Evolutionary conservation across 1,140 invertebrate species (phyloP).

Genomic region (Achroia grisella): DNA sequence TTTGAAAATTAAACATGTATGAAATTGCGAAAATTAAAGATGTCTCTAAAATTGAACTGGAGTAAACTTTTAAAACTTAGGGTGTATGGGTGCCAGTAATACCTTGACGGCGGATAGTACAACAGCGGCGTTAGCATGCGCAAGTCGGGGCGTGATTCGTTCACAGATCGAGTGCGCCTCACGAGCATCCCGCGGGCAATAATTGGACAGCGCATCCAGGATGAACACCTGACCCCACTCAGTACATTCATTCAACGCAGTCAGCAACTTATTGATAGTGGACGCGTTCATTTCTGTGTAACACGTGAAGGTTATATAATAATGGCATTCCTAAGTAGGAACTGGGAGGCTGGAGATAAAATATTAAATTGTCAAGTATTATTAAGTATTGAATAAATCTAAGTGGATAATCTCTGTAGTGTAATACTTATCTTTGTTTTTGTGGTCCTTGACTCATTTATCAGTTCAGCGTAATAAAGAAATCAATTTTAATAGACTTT

Average conservation of each 20-base stretch:
- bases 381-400: too few species aligned
- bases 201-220: slow-evolving; percentile 97
- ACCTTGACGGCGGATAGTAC: slow-evolving; percentile 99
- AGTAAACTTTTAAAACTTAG: too few species aligned
- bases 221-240: slow-evolving; percentile 99
- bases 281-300: slow-evolving; percentile 94
- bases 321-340: background rate
- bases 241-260: slow-evolving; percentile 98
- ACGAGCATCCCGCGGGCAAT: slow-evolving; percentile 96
- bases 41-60: too few species aligned
- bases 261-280: slow-evolving; percentile 98
- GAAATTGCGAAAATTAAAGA: too few species aligned
- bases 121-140: slow-evolving; percentile 99
- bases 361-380: too few species aligned
- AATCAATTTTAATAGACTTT: too few species aligned
- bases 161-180: slow-evolving; percentile 99
- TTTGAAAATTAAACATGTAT: too few species aligned
- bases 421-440: too few species aligned
- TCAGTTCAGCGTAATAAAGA: too few species aligned
- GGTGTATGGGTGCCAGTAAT: background rate
- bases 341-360: too few species aligned
- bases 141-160: slow-evolving; percentile 96
- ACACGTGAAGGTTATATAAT: background rate
- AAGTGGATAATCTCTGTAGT: too few species aligned
- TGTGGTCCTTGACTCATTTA: too few species aligned